These are phyloP conservation scores for Brachionus sp. DNA, from an alignment of 1,140 invertebrate genomes.

Conservation along the genomic window DNA sequence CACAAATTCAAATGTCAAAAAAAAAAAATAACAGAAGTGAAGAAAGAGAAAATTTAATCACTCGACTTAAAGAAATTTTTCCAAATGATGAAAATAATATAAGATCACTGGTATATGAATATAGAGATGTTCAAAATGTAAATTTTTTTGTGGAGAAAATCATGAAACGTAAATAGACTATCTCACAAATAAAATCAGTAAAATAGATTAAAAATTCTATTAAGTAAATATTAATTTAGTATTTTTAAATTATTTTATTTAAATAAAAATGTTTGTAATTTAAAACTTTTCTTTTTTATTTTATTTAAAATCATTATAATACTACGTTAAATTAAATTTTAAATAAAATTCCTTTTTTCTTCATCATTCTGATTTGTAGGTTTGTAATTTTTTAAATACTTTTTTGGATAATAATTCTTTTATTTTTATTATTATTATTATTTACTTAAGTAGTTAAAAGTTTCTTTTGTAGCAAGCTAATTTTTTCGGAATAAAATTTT, in stretches of 20 bases:
- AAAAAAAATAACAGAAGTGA: background rate
- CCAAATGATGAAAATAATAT: conserved; percentile 7
- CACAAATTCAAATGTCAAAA: background rate
- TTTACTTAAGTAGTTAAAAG: too few species aligned
- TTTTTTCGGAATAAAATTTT: too few species aligned
- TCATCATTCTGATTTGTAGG: too few species aligned
- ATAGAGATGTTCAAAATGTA: background rate
- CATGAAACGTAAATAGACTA: background rate
- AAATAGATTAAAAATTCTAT: background rate
- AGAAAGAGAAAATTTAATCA: background rate
- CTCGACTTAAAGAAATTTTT: background rate
- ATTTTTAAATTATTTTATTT: background rate
- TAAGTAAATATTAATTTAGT: background rate
- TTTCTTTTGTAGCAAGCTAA: too few species aligned
- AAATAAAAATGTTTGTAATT: background rate
- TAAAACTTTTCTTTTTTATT: too few species aligned
- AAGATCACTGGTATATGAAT: background rate
- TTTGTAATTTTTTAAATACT: too few species aligned
- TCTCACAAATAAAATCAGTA: background rate
- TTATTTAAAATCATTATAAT: too few species aligned
- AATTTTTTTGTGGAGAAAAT: conserved; percentile 9
- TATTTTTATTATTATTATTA: too few species aligned
- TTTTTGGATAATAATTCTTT: too few species aligned
- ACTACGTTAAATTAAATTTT: too few species aligned
- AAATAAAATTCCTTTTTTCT: too few species aligned